A percentile compares a stretch with the other conserved stretches of the same genome.
Evolutionary conservation across 2,888 invertebrate genomes (phyloP).

Genomic region (Phrixothrix hirtus): DNA sequence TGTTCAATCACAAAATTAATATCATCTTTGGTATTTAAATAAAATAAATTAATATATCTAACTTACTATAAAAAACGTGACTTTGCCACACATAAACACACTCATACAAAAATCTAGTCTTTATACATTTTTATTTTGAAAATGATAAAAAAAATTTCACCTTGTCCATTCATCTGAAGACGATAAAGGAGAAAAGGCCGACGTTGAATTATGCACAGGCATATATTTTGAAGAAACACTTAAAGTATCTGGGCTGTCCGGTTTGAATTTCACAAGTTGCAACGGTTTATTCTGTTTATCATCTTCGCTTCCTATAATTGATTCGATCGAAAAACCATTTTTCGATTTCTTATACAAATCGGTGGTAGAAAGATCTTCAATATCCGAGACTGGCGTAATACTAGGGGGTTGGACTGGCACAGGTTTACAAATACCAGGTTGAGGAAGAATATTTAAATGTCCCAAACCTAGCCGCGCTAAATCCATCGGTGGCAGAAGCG

Average conservation of each 20-base stretch:
- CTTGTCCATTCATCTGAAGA: conserved; percentile 68
- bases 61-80: no score
- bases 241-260: conserved; percentile 38
- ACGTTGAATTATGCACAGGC: conserved; percentile 59
- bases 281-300: conserved; percentile 39
- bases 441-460: conserved; percentile 54
- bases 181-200: conserved; percentile 71
- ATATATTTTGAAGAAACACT: conserved; percentile 40
- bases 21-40: conserved; percentile 24
- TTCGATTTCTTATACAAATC: conserved; percentile 60
- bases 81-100: no score
- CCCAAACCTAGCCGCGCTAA: conserved; percentile 62
- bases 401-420: conserved; percentile 52
- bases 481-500: conserved; percentile 65
- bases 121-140: conserved; percentile 8
- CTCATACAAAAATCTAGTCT: conserved; percentile 9
- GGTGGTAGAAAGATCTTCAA: conserved; percentile 51
- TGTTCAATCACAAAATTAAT: conserved; percentile 27
- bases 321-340: conserved; percentile 67
- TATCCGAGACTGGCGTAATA: conserved; percentile 46
- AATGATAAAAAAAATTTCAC: conserved; percentile 57
- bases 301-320: conserved; percentile 59
- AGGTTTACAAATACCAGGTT: conserved; percentile 56
- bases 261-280: conserved; percentile 41
- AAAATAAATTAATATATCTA: conserved; percentile 2